Conservation (phyloP, 2,888 invertebrate genomes). For the Hyppa rectilinea region DNA sequence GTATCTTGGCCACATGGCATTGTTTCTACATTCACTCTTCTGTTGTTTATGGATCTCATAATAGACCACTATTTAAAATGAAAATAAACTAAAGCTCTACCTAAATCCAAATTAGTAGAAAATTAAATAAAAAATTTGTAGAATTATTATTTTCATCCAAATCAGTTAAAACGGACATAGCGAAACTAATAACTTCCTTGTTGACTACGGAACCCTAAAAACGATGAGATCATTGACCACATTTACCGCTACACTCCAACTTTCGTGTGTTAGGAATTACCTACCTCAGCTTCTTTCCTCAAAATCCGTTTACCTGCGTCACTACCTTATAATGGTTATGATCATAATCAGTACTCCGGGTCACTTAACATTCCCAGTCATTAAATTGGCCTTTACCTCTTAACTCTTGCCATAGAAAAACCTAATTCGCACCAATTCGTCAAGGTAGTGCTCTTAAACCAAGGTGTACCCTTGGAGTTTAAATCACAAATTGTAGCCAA, state of each 20-base stretch:
- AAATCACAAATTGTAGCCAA: neutral
- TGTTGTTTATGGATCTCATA: too few relatives aligned
- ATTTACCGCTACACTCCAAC: neutral
- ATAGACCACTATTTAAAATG: too few relatives aligned
- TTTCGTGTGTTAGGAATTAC: neutral
- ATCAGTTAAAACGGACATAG: too few relatives aligned
- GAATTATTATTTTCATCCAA: too few relatives aligned
- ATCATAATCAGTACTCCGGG: neutral
- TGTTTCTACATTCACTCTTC: too few relatives aligned
- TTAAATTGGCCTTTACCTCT: slow-evolving; percentile 16
- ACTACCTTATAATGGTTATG: neutral
- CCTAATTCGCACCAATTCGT: slow-evolving; percentile 20
- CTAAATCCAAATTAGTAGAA: too few relatives aligned
- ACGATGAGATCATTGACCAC: neutral
- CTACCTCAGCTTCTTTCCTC: slow-evolving; percentile 10
- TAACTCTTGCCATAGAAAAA: slow-evolving; percentile 13
- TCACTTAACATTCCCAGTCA: neutral
- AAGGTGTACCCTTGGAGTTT: slow-evolving; percentile 20
- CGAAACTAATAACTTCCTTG: too few relatives aligned
- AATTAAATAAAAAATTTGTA: too few relatives aligned
- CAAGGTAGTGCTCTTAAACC: slow-evolving; percentile 21
- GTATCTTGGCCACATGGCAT: too few relatives aligned
- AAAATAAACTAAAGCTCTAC: too few relatives aligned
- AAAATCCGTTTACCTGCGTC: too few relatives aligned
- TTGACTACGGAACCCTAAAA: too few relatives aligned